These are phyloP conservation scores for Melopsittacus undulatus DNA, from an alignment of 2,797 vertebrate genomes.

Conservation along the genomic window DNA sequence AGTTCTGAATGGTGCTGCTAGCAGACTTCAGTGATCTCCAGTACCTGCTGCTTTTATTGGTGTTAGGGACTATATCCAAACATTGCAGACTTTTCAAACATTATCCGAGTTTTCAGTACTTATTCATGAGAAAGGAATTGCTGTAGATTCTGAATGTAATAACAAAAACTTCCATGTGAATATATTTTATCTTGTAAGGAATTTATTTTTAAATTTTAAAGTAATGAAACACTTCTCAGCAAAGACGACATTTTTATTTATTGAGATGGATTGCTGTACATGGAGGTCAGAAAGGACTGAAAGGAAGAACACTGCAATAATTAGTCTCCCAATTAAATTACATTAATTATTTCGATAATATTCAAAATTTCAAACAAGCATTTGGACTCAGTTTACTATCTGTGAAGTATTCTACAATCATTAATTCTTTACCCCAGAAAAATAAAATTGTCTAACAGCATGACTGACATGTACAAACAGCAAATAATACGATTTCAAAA, in stretches of 20 bases:
- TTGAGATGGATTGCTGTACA: not conserved
- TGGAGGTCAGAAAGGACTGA: not conserved
- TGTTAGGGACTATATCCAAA: not conserved
- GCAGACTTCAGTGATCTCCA: not conserved
- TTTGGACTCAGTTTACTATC: not conserved
- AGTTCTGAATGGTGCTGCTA: not conserved
- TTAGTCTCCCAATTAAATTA: not conserved
- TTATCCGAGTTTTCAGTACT: not conserved
- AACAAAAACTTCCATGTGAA: not conserved
- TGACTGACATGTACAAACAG: constrained; percentile 29
- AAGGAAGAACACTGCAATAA: not conserved
- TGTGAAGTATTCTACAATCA: not conserved
- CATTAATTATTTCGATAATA: not conserved
- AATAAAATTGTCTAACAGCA: not conserved
- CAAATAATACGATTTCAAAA: constrained; percentile 31
- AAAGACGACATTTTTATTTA: not conserved
- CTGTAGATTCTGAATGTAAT: not conserved
- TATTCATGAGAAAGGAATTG: not conserved
- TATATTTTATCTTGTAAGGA: not conserved
- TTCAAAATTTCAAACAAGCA: not conserved
- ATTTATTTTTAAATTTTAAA: not conserved
- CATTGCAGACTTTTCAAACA: not conserved
- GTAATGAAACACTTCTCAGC: not conserved
- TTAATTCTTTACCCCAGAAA: not conserved
- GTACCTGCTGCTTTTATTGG: not conserved